Evolutionary conservation across 1,140 invertebrate species (phyloP).

Genomic region (Bombus picipes): DNA sequence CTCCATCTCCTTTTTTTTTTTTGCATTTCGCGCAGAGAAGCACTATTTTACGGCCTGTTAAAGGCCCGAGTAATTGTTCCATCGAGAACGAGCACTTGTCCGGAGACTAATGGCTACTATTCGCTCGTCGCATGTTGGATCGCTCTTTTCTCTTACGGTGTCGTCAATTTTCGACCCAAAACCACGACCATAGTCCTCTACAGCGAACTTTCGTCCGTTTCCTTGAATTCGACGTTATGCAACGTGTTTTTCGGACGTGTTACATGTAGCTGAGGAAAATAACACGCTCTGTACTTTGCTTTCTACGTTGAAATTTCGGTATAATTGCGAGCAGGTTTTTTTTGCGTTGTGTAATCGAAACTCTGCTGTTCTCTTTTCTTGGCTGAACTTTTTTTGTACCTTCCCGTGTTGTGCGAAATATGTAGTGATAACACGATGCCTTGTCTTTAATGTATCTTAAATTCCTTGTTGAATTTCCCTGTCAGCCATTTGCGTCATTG

Average conservation of each 20-base stretch:
- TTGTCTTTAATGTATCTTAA: background rate
- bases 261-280: background rate
- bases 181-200: background rate
- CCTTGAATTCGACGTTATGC: background rate
- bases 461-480: background rate
- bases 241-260: background rate
- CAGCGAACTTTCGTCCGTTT: background rate
- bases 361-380: background rate
- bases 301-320: background rate
- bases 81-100: background rate
- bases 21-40: background rate
- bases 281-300: background rate
- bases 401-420: background rate
- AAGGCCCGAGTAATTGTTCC: background rate
- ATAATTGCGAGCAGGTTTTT: background rate
- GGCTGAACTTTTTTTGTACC: no score
- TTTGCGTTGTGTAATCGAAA: background rate
- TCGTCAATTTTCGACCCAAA: background rate
- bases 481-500: background rate
- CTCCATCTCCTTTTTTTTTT: background rate
- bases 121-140: background rate
- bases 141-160: background rate
- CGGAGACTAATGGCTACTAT: background rate
- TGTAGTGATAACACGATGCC: background rate
- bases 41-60: conserved; percentile 1